Conservation (phyloP, 1,140 invertebrate species). For the Aporrectodea caliginosa region DNA sequence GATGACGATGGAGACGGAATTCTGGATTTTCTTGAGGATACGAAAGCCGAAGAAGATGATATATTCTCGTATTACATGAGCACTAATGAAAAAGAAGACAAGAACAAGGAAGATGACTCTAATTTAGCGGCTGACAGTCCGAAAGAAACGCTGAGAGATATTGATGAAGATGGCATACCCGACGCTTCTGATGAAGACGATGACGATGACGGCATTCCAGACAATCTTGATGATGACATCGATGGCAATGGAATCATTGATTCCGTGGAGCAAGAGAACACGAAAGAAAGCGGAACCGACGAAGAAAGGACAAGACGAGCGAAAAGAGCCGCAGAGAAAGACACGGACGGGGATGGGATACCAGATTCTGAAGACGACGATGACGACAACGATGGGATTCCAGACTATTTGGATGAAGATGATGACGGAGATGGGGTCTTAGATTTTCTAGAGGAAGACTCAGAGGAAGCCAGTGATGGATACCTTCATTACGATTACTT, state of each 20-base stretch:
- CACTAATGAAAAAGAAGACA: neutral
- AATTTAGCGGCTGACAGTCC: neutral
- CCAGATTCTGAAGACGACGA: slow-evolving; percentile 14
- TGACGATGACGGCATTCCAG: slow-evolving; percentile 34
- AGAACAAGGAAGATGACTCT: neutral
- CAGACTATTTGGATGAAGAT: slow-evolving; percentile 25
- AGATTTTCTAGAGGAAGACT: slow-evolving; percentile 32
- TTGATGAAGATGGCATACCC: slow-evolving; percentile 16
- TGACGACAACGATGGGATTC: slow-evolving; percentile 25
- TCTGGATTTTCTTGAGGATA: slow-evolving; percentile 8
- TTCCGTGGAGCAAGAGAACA: slow-evolving; percentile 7
- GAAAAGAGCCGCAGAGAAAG: neutral
- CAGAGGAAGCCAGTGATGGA: slow-evolving; percentile 23
- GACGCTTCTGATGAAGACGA: slow-evolving; percentile 24
- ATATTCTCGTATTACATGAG: neutral
- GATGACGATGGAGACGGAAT: slow-evolving; percentile 26
- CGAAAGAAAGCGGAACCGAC: slow-evolving; percentile 7
- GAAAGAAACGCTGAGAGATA: slow-evolving; percentile 8
- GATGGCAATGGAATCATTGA: slow-evolving; percentile 33
- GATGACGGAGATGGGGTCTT: slow-evolving; percentile 33
- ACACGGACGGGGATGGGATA: slow-evolving; percentile 31
- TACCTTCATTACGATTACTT: slow-evolving; percentile 27
- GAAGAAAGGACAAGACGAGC: slow-evolving; percentile 18
- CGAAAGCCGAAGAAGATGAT: slow-evolving; percentile 20
- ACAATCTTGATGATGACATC: slow-evolving; percentile 25